Evolutionary conservation across 2,888 invertebrate genomes (phyloP), one percentile per base, ranked within the genome.

Genomic region (Allolobophora icterica): DNA sequence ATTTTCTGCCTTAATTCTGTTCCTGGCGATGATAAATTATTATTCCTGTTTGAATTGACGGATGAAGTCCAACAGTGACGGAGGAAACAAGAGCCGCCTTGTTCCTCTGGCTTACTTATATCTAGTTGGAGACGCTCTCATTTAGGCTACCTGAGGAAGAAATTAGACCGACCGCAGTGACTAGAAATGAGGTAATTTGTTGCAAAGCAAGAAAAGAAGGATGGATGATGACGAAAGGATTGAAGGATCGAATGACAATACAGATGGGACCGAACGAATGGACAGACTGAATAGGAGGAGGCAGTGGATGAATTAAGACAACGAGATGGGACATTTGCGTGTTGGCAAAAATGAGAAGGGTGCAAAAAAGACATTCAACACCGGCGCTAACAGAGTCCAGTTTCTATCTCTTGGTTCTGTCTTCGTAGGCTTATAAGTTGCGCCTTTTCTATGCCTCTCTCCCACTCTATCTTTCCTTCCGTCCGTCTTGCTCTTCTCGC

Each of bases 101-200:
- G 71, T n/a, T 71, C 30, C 30, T n/a, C 71, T 71, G 71, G 30
- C 71, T 71, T 71, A n/a, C n/a, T 1, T 71, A 71, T 71, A 71
- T 71, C 30, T 71, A 11, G 6, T 17, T 71, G n/a, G 45, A 17
- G 19, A 17, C 17, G 17, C 71, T n/a, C 71, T 71, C 30, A n/a
- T 11, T 8, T 71, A 71, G 4, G 30, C 71, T n/a, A 71, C n/a
- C 71, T 71, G n/a, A 30, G n/a, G 71, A 71, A n/a, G 71, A n/a
- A 71, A 71, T n/a, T 71, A 71, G 71, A 71, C n/a, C 4, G 30
- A 71, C 11, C 30, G 30, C 71, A 71, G 13, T 5, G 30, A n/a
- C 71, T n/a, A n/a, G 71, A n/a, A 71, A n/a, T 71, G n/a, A 71
- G 71, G 71, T n/a, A n/a, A 71, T 71, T 71, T 71, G 71, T 71